A percentile compares a stretch with the other conserved stretches of the same genome.
Conservation (phyloP, 2,797 vertebrate genomes). For the Harpagifer antarcticus region DNA sequence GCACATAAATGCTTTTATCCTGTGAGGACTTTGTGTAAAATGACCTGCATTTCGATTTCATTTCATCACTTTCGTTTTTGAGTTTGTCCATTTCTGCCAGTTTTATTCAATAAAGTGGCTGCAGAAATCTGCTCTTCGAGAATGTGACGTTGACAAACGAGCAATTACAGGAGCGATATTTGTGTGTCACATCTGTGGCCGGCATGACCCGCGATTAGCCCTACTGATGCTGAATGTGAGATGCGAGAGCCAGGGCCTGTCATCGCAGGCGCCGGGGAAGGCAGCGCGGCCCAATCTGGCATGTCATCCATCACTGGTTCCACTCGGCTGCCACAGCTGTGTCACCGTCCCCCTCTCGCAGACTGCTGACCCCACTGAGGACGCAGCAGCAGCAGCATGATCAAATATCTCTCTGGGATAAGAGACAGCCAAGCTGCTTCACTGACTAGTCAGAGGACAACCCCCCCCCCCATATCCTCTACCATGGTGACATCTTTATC, state of each 20-base stretch:
- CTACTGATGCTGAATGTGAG: slow-evolving; percentile 69
- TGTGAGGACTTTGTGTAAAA: slow-evolving; percentile 20
- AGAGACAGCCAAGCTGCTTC: slow-evolving; percentile 58
- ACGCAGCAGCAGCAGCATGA: slow-evolving; percentile 65
- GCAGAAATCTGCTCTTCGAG: slow-evolving; percentile 51
- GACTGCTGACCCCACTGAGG: slow-evolving; percentile 77
- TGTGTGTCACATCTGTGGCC: slow-evolving; percentile 74
- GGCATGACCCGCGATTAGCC: slow-evolving; percentile 79
- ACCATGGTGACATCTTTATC: slow-evolving; percentile 58
- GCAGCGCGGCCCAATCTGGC: slow-evolving; percentile 70
- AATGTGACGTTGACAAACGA: slow-evolving; percentile 84
- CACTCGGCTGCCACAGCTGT: slow-evolving; percentile 78
- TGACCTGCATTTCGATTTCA: slow-evolving; percentile 20
- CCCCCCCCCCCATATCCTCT: slow-evolving; percentile 13
- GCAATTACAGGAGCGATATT: slow-evolving; percentile 81
- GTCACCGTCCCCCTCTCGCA: slow-evolving; percentile 74
- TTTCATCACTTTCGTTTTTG: slow-evolving; percentile 13
- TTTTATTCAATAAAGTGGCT: slow-evolving; percentile 60
- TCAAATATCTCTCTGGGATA: slow-evolving; percentile 73
- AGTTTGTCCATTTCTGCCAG: slow-evolving; percentile 45
- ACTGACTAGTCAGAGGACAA: slow-evolving; percentile 47
- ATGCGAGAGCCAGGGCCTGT: slow-evolving; percentile 70
- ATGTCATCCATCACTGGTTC: slow-evolving; percentile 84
- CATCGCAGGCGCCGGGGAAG: slow-evolving; percentile 71
- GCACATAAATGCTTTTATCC: slow-evolving; percentile 7